These are phyloP conservation scores for Pseudoips prasinana DNA, from an alignment of 2,888 invertebrate genomes.

Conservation along the genomic window DNA sequence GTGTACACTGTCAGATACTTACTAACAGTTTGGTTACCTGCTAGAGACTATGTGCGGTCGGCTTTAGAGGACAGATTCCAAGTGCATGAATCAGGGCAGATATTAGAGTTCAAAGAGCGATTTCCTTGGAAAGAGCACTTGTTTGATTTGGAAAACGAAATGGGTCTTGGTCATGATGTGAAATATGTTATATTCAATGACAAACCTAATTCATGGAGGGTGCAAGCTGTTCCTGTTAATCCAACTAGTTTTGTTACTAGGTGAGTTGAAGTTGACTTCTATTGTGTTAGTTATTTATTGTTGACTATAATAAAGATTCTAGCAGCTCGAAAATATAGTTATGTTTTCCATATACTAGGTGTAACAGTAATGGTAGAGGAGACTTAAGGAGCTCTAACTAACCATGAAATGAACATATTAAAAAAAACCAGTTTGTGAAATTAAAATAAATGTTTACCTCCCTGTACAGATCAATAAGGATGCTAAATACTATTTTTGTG, in stretches of 20 bases:
- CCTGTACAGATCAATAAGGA: too few species aligned
- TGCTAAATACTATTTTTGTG: too few species aligned
- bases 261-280: too few species aligned
- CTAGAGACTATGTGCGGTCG: conserved; percentile 87
- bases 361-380: too few species aligned
- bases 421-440: too few species aligned
- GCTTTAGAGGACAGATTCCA: conserved; percentile 86
- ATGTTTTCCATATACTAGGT: too few species aligned
- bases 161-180: conserved; percentile 82
- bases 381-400: too few species aligned
- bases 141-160: conserved; percentile 89
- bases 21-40: conserved; percentile 92
- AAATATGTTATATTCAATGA: conserved; percentile 89
- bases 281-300: too few species aligned
- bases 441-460: too few species aligned
- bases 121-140: conserved; percentile 97
- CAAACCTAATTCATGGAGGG: conserved; percentile 86
- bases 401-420: too few species aligned
- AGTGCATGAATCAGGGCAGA: conserved; percentile 89
- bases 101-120: conserved; percentile 86
- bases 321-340: too few species aligned
- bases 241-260: conserved; percentile 87
- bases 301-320: too few species aligned
- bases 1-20: conserved; percentile 83
- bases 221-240: conserved; percentile 90